Evolutionary conservation across 2,888 invertebrate species (phyloP).

Genomic region (Drosophila kanekoi): DNA sequence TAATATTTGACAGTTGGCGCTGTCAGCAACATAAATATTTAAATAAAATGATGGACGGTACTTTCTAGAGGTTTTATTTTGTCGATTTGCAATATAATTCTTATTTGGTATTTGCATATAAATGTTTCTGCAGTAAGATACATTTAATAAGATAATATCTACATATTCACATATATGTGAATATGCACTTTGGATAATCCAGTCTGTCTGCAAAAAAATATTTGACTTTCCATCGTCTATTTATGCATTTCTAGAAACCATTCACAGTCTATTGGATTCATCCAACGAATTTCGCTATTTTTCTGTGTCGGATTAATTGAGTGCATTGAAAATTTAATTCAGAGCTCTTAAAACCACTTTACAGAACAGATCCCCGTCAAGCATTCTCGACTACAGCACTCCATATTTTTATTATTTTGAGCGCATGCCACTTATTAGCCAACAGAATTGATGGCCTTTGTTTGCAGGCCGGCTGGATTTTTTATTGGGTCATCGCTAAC

Average conservation of each 20-base stretch:
- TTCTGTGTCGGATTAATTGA: neutral
- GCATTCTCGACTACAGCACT: neutral
- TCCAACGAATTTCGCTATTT: neutral
- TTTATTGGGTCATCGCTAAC: conserved; percentile 44
- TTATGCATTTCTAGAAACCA: too few species aligned
- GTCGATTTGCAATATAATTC: too few species aligned
- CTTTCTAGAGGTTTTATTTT: too few species aligned
- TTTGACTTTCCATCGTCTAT: too few species aligned
- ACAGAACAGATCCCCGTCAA: neutral
- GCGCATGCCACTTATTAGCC: conserved; percentile 32
- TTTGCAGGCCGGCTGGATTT: conserved; percentile 1
- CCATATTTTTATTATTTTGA: conserved; percentile 5
- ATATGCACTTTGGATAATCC: too few species aligned
- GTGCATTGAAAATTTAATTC: neutral
- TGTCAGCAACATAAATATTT: neutral
- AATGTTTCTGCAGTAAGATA: too few species aligned
- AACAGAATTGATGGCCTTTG: conserved; percentile 16
- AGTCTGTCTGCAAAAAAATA: too few species aligned
- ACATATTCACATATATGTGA: too few species aligned
- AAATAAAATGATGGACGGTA: too few species aligned
- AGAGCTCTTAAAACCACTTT: conserved; percentile 9
- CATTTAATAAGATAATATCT: too few species aligned
- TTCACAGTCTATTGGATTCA: neutral
- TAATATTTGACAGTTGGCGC: neutral
- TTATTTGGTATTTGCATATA: too few species aligned